Conservation (phyloP, 2,888 invertebrate species). For the Meteorus cinctellus region DNA sequence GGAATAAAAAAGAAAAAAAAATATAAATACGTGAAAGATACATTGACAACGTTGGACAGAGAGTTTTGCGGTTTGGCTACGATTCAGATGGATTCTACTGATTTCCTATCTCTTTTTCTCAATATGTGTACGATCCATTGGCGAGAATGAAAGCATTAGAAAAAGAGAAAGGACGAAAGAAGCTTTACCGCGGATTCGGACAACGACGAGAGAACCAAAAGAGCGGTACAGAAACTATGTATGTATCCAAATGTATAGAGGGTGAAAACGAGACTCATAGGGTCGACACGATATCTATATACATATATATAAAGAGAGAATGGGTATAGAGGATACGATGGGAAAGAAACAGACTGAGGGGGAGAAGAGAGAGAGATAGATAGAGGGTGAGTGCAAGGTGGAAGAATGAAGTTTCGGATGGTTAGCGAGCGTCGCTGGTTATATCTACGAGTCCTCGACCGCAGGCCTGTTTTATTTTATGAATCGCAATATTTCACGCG, state of each 20-base stretch:
- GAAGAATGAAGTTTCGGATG: constrained; percentile 59
- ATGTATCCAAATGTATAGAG: neutral
- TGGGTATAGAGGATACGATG: constrained; percentile 11
- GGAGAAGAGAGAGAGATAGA: constrained; percentile 37
- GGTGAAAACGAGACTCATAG: constrained; percentile 25
- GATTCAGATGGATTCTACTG: constrained; percentile 59
- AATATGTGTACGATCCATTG: constrained; percentile 13
- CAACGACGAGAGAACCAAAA: constrained; percentile 20
- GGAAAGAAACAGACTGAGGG: constrained; percentile 27
- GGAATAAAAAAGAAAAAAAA: constrained; percentile 6
- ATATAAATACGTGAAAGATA: constrained; percentile 25
- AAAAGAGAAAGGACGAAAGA: constrained; percentile 11
- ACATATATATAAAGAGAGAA: neutral
- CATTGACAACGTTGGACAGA: neutral
- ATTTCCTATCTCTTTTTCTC: neutral
- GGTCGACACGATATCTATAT: neutral
- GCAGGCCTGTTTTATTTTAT: constrained; percentile 73
- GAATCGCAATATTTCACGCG: constrained; percentile 73
- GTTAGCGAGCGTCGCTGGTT: constrained; percentile 63
- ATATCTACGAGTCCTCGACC: constrained; percentile 70
- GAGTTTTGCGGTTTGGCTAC: constrained; percentile 68
- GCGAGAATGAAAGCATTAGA: constrained; percentile 8
- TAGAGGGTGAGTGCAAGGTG: constrained; percentile 40
- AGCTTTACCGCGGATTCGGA: constrained; percentile 21
- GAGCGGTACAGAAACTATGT: neutral